These are phyloP conservation scores for Acronicta leporina DNA, from an alignment of 2,888 invertebrate species.

Conservation along the genomic window DNA sequence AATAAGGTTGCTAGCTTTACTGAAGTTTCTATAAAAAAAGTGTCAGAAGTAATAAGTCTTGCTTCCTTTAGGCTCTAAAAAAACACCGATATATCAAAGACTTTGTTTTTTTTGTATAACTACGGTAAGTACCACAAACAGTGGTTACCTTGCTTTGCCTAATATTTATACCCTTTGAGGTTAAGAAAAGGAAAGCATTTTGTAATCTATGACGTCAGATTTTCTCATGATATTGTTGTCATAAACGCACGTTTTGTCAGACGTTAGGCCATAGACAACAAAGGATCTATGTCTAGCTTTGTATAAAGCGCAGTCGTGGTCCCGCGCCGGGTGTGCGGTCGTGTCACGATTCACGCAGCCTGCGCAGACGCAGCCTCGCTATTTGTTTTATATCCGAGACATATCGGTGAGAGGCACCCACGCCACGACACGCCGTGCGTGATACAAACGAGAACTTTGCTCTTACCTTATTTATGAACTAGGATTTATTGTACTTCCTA, in stretches of 20 bases:
- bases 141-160: too few relatives aligned
- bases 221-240: too few relatives aligned
- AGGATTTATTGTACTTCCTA: constrained; percentile 57
- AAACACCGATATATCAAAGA: too few relatives aligned
- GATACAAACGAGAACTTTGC: constrained; percentile 54
- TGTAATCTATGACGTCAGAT: too few relatives aligned
- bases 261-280: constrained; percentile 25
- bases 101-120: too few relatives aligned
- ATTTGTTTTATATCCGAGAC: constrained; percentile 67
- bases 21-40: too few relatives aligned
- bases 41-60: too few relatives aligned
- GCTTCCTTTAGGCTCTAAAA: too few relatives aligned
- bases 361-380: constrained; percentile 61
- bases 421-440: constrained; percentile 59
- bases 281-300: constrained; percentile 22
- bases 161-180: too few relatives aligned
- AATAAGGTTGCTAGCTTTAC: too few relatives aligned
- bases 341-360: constrained; percentile 72
- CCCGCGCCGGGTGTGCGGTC: constrained; percentile 63
- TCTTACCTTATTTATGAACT: constrained; percentile 59
- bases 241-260: constrained; percentile 8
- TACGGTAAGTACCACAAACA: too few relatives aligned
- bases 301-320: constrained; percentile 31
- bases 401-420: constrained; percentile 64
- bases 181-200: too few relatives aligned